phyloP scores from a whole-genome alignment of 2,797 vertebrate genomes.

The Gouania willdenowi region DNA sequence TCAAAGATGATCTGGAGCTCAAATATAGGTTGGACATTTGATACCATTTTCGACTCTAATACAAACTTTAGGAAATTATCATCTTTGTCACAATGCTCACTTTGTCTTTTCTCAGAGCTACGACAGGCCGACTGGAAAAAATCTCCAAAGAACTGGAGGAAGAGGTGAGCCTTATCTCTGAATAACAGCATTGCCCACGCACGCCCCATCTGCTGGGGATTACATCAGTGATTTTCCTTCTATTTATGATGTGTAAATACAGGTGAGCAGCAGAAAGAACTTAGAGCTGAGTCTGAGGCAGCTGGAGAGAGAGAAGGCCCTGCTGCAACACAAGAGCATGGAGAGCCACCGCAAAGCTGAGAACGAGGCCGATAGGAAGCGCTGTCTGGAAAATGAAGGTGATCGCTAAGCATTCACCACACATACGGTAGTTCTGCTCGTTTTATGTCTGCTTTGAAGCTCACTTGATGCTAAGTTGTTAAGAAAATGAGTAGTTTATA shows the following conservation, averaged over 20 bases:
- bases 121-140: constrained; percentile 86
- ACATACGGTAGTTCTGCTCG: background rate
- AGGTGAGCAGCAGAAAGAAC: constrained; percentile 83
- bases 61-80: no score
- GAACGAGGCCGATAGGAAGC: constrained; percentile 94
- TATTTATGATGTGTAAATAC: constrained; percentile 11
- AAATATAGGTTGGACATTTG: constrained; percentile 67
- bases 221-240: background rate
- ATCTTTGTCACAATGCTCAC: no score
- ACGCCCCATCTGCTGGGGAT: background rate
- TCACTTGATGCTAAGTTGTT: no score
- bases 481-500: no score
- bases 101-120: constrained; percentile 66
- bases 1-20: constrained; percentile 89
- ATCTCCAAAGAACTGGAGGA: constrained; percentile 92
- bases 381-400: constrained; percentile 95
- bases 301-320: constrained; percentile 92
- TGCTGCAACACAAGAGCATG: constrained; percentile 95
- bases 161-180: constrained; percentile 75
- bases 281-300: constrained; percentile 89
- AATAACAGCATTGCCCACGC: background rate
- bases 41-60: no score
- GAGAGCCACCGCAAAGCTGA: constrained; percentile 95
- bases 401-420: background rate
- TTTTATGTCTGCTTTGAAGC: no score